Evolutionary conservation across 2,888 invertebrate species (phyloP).

Genomic region (Lycocerus yunnanus): DNA sequence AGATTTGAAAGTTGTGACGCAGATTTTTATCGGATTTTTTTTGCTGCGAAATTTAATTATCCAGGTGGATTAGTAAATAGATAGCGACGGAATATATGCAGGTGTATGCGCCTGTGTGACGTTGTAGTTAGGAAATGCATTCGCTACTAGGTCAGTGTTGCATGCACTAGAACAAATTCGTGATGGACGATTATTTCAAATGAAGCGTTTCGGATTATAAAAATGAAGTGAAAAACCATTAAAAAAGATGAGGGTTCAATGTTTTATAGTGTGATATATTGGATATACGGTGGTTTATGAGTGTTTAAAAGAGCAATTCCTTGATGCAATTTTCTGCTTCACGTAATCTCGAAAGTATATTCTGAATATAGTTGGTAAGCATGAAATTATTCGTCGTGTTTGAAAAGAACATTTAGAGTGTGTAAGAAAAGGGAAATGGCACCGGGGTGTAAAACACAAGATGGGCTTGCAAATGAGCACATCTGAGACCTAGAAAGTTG

Average conservation of each 20-base stretch:
- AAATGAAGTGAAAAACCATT: not conserved
- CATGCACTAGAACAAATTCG: not conserved
- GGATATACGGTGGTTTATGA: not conserved
- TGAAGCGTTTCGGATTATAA: not conserved
- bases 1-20: no score
- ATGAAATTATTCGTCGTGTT: slow-evolving; percentile 17
- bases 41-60: not conserved
- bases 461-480: slow-evolving; percentile 24
- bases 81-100: not conserved
- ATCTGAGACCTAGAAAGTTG: slow-evolving; percentile 29
- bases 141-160: not conserved
- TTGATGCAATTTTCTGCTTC: slow-evolving; percentile 1
- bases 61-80: not conserved
- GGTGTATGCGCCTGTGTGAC: slow-evolving; percentile 2
- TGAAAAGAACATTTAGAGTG: slow-evolving; percentile 6
- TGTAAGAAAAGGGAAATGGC: not conserved
- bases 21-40: no score
- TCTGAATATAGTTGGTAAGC: slow-evolving; percentile 11
- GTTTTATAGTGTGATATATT: not conserved
- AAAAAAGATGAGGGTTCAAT: not conserved
- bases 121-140: not conserved
- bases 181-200: not conserved
- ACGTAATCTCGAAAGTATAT: not conserved
- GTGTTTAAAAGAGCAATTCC: not conserved
- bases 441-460: slow-evolving; percentile 12